These are phyloP conservation scores for Gisinianus flammeolus DNA, from an alignment of 2,888 invertebrate genomes.

Conservation along the genomic window DNA sequence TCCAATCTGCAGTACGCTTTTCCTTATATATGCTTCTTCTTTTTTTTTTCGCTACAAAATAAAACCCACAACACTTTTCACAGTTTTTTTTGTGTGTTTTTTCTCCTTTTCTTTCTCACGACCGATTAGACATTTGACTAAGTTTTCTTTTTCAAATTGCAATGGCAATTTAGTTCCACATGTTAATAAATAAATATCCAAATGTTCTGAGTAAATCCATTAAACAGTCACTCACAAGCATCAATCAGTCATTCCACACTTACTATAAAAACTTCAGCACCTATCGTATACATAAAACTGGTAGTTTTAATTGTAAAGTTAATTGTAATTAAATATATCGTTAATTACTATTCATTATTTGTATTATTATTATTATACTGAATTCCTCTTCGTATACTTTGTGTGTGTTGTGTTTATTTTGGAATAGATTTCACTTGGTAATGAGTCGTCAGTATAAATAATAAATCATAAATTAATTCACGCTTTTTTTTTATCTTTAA, in stretches of 20 bases:
- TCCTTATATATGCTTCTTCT: no score
- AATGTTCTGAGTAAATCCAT: no score
- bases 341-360: not conserved
- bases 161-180: no score
- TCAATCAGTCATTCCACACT: no score
- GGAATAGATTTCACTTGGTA: constrained; percentile 11
- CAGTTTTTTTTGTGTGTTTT: no score
- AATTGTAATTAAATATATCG: not conserved
- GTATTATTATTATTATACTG: not conserved
- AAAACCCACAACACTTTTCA: no score
- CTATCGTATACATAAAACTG: constrained; percentile 50
- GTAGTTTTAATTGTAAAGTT: not conserved
- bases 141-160: no score
- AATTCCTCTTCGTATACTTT: constrained; percentile 7
- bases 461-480: not conserved
- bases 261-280: constrained; percentile 42
- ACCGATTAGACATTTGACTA: no score
- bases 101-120: no score
- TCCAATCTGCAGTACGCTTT: not conserved
- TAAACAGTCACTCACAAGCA: no score
- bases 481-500: not conserved
- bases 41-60: no score
- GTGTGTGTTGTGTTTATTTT: not conserved
- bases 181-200: no score
- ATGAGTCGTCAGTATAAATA: not conserved